A percentile compares a stretch with the other conserved stretches of the same genome.
Conservation (phyloP, 2,113 vertebrate species). For the Beaufortia kweichowensis region DNA sequence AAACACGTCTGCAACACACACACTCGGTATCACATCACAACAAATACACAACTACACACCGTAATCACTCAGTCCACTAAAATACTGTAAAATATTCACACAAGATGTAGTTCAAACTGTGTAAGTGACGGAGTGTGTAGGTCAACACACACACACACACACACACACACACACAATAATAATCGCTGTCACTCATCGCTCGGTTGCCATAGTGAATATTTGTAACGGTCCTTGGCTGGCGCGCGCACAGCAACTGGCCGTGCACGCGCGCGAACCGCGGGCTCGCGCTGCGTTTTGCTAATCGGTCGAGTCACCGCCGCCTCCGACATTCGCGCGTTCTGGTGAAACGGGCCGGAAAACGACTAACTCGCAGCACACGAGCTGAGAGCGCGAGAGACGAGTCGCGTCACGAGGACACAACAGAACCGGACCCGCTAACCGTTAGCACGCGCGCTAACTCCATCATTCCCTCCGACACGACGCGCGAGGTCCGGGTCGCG, state of each 20-base stretch:
- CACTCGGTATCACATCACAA: not conserved
- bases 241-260: not conserved
- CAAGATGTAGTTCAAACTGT: no score
- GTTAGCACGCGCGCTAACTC: constrained; percentile 13
- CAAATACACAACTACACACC: constrained; percentile 18
- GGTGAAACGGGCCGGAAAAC: not conserved
- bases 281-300: constrained; percentile 18
- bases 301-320: not conserved
- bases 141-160: not conserved
- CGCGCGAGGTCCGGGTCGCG: not conserved
- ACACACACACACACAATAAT: not conserved
- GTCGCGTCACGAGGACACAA: not conserved
- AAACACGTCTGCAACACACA: constrained; percentile 69
- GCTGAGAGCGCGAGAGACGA: not conserved
- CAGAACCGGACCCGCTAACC: constrained; percentile 19
- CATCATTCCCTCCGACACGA: not conserved
- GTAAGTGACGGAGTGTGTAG: no score
- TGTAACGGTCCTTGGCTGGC: not conserved
- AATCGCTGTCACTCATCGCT: not conserved
- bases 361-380: no score
- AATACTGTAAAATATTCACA: no score
- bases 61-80: not conserved
- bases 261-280: constrained; percentile 5
- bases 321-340: not conserved
- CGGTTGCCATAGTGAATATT: not conserved